Evolutionary conservation across 2,888 invertebrate genomes (phyloP), one percentile per base, ranked within the genome.

Genomic region (Apodemia mormo): DNA sequence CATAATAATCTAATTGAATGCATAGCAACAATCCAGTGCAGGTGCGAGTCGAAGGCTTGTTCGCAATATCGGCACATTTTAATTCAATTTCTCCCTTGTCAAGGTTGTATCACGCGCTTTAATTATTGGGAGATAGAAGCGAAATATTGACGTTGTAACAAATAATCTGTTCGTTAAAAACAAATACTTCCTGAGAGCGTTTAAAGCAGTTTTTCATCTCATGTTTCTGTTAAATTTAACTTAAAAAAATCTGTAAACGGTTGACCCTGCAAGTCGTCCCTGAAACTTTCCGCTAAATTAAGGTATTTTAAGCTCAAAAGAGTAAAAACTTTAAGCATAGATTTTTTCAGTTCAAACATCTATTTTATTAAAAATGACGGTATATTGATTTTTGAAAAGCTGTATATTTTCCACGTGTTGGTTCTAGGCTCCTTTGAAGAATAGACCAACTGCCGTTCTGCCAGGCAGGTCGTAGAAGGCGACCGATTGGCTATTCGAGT

Each of bases 51-150:
- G 5, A 5, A 9, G 12, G 61, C 78, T 78, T 75, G 76, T 78
- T 76, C 73, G 72, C 73, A 45, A 30, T 69, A 67, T 68, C 76
- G 80, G 80, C 81, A 81, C 82, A 80, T 87, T 88, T 88, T 89
- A 89, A 89, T 87, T 86, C 80, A 81, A 86, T 88, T 88, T 84
- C 75, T 22, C 82, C 80, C 77, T 70, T 73, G 72, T 78, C 72
- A 71, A 71, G 71, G 71, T 71, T 74, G 74, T 75, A 72, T 76
- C 73, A 77, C 77, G 77, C 78, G 77, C 76, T 83, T 84, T 85
- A 85, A 88, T 88, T 88, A 87, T 79, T 74, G 68, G 76, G 75
- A 79, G 78, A 82, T 78, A 78, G 76, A 75, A 73, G 58, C 43
- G 45, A 45, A 67, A 58, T 12, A 43, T 40, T 5, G 49, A 1